Evolutionary conservation across 2,888 invertebrate genomes (phyloP), one percentile per base, ranked within the genome.

Genomic region (Luperina testacea): DNA sequence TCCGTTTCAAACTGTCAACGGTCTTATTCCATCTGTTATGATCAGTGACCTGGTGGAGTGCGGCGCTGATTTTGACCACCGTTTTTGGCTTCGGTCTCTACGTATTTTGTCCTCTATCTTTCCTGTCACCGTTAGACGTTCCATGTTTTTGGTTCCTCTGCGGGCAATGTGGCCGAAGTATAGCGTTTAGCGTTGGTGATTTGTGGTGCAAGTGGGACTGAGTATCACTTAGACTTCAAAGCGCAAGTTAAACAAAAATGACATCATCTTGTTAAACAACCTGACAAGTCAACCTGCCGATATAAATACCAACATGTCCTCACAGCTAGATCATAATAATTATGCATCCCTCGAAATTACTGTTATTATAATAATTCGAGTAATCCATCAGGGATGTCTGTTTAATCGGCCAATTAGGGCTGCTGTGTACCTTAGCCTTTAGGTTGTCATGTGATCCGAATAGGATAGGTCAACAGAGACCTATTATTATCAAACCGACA

Each of bases 311-410:
- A 0, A 69, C 72, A 48, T 75, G 51, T 75, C 57, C 42, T 72
- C 27, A 70, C 11, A 61, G 68, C 74, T 57, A 61, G 71, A 70
- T 73, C 51, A 68, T 83, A 71, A 75, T 76, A 76, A 86, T 79
- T 79, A 86, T 67, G 64, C 53, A 67, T 79, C 74, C 71, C 74
- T 76, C 9, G 53, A 75, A 87, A 81, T 83, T 74, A 78, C 80
- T 53, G 81, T 83, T 76, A 86, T 87, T 87, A 88, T 71, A 76
- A 75, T 87, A 86, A 87, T 86, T 83, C 69, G 61, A 76, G 81
- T 78, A 80, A 84, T 88, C 79, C 77, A 72, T 84, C 82, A 70
- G 72, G 65, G 45, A 73, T 67, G 61, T 79, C 45, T 71, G 20
- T 42, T 71, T 82, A 61, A 84, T 80, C 70, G 24, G 1, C n/a